These are phyloP conservation scores for Loriculus beryllinus DNA, from an alignment of 2,797 vertebrate genomes.

Conservation along the genomic window DNA sequence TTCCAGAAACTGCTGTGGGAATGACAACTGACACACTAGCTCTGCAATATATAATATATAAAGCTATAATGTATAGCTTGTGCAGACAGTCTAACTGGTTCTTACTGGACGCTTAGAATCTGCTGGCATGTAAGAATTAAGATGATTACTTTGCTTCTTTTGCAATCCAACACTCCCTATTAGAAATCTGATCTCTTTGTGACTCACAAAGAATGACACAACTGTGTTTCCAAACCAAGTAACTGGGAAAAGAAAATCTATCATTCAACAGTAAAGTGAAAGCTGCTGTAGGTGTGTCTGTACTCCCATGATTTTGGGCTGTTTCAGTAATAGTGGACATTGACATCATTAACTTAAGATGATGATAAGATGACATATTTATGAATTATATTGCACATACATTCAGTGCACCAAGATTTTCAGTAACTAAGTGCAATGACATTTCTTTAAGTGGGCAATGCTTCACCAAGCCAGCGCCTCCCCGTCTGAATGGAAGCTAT, in stretches of 20 bases:
- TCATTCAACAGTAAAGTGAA: neutral
- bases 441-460: neutral
- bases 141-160: neutral
- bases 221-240: neutral
- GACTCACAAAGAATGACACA: neutral
- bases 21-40: accelerated
- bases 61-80: neutral
- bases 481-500: neutral
- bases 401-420: neutral
- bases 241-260: neutral
- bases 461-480: neutral
- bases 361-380: neutral
- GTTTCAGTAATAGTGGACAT: neutral
- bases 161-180: neutral
- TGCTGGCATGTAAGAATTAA: neutral
- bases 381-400: neutral
- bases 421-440: neutral
- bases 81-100: neutral
- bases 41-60: neutral
- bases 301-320: neutral
- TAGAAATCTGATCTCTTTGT: neutral
- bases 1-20: neutral
- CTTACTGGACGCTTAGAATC: neutral
- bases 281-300: neutral
- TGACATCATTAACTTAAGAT: neutral